Conservation (phyloP, 2,888 invertebrate genomes). For the Dysmachus trigonus region DNA sequence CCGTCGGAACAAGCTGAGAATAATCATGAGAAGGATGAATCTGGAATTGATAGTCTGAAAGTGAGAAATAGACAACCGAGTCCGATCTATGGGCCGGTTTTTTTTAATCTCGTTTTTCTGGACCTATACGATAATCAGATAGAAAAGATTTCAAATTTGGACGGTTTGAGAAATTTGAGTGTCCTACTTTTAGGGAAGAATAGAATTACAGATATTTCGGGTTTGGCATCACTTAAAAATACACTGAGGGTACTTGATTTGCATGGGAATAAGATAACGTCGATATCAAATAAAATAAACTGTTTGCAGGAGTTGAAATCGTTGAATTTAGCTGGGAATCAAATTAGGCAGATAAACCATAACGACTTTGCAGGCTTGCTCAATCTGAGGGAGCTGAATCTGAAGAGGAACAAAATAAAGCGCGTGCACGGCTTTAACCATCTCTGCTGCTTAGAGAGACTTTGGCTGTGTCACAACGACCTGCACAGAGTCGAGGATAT, state of each 20-base stretch:
- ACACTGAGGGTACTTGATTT: slow-evolving; percentile 91
- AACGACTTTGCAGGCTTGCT: slow-evolving; percentile 81
- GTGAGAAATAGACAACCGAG: slow-evolving; percentile 61
- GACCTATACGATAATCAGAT: slow-evolving; percentile 96
- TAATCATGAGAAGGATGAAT: neutral
- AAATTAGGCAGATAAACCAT: slow-evolving; percentile 78
- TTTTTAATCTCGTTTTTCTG: slow-evolving; percentile 82
- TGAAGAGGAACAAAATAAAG: slow-evolving; percentile 84
- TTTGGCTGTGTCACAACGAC: slow-evolving; percentile 65
- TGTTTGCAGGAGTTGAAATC: slow-evolving; percentile 84
- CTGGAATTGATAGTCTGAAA: slow-evolving; percentile 51
- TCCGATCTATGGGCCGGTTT: slow-evolving; percentile 59
- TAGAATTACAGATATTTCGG: slow-evolving; percentile 66
- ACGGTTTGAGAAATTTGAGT: slow-evolving; percentile 79
- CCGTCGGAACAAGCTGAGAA: neutral
- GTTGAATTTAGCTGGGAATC: slow-evolving; percentile 92
- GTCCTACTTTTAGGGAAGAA: slow-evolving; percentile 93
- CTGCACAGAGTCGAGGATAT: slow-evolving; percentile 84
- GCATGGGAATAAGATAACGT: slow-evolving; percentile 87
- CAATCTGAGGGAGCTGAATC: slow-evolving; percentile 85
- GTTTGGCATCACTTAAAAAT: slow-evolving; percentile 57
- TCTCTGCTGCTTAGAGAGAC: slow-evolving; percentile 75
- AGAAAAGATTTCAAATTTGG: slow-evolving; percentile 82
- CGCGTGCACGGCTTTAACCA: slow-evolving; percentile 83
- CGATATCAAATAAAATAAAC: slow-evolving; percentile 62